Conservation (phyloP, 2,797 vertebrate species). For the Corythornis leucogaster region DNA sequence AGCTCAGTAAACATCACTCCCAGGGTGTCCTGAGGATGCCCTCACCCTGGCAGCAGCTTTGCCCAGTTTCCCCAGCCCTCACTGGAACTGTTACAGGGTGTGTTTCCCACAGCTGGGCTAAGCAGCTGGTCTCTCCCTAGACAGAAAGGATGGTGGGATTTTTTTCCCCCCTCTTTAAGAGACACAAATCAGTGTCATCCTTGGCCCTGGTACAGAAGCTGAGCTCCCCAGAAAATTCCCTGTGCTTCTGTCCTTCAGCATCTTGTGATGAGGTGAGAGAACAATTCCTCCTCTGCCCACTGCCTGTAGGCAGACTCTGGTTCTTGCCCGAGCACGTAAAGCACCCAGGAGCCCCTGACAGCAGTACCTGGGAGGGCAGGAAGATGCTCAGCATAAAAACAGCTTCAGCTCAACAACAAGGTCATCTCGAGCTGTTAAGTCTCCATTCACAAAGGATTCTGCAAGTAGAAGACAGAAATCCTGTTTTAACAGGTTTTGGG, state of each 20-base stretch:
- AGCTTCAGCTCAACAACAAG: background rate
- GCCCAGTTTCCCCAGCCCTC: background rate
- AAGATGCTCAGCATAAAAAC: background rate
- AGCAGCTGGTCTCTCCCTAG: background rate
- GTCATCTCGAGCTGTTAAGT: background rate
- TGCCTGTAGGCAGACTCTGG: background rate
- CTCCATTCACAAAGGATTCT: background rate
- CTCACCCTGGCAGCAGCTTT: background rate
- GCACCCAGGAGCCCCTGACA: background rate
- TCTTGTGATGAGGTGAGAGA: background rate
- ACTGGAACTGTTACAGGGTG: rapidly evolving
- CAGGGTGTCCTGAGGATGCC: background rate
- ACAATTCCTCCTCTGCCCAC: background rate
- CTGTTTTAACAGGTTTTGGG: background rate
- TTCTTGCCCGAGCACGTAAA: background rate
- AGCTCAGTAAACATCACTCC: background rate
- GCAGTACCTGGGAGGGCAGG: background rate
- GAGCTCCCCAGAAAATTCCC: background rate
- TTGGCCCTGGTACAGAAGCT: background rate
- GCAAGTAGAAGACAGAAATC: background rate
- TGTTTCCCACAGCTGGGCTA: background rate
- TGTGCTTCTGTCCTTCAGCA: background rate
- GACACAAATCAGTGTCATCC: background rate
- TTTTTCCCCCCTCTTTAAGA: background rate
- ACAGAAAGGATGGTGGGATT: background rate